phyloP scores from a whole-genome alignment of 2,888 invertebrate species.

The Polyommatus icarus region DNA sequence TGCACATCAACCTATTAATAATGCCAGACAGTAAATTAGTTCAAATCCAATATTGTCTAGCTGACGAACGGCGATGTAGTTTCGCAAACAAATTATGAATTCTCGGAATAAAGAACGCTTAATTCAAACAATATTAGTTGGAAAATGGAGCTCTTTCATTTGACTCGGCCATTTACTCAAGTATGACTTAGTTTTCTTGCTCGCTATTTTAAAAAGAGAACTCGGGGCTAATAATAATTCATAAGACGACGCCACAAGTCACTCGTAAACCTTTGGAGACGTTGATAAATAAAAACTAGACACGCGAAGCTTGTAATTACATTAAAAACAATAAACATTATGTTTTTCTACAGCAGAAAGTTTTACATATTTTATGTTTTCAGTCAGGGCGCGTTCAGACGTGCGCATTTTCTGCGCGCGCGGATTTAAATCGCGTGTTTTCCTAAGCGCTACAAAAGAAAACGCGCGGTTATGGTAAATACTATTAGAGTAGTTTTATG shows the following conservation, averaged over 20 bases:
- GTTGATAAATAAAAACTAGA: slow-evolving; percentile 30
- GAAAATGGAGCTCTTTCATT: slow-evolving; percentile 35
- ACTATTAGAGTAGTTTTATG: too few species aligned
- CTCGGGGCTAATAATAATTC: slow-evolving; percentile 54
- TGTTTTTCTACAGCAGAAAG: neutral
- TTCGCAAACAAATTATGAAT: slow-evolving; percentile 24
- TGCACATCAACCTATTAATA: neutral
- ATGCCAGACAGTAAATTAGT: neutral
- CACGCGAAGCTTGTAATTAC: slow-evolving; percentile 24
- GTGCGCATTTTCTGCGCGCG: too few species aligned
- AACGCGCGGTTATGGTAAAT: too few species aligned
- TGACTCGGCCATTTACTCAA: slow-evolving; percentile 41
- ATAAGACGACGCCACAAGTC: slow-evolving; percentile 59
- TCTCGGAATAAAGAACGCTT: slow-evolving; percentile 23
- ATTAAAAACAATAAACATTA: neutral
- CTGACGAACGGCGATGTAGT: slow-evolving; percentile 17
- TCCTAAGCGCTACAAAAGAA: too few species aligned
- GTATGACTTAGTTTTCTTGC: slow-evolving; percentile 40
- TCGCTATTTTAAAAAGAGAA: slow-evolving; percentile 40
- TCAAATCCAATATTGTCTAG: slow-evolving; percentile 4
- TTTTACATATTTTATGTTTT: neutral
- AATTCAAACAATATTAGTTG: slow-evolving; percentile 30
- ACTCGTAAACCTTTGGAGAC: slow-evolving; percentile 65
- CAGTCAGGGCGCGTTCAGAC: too few species aligned
- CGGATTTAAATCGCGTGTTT: too few species aligned